Conservation (phyloP, 2,888 invertebrate genomes). For the Papilio demoleus region DNA sequence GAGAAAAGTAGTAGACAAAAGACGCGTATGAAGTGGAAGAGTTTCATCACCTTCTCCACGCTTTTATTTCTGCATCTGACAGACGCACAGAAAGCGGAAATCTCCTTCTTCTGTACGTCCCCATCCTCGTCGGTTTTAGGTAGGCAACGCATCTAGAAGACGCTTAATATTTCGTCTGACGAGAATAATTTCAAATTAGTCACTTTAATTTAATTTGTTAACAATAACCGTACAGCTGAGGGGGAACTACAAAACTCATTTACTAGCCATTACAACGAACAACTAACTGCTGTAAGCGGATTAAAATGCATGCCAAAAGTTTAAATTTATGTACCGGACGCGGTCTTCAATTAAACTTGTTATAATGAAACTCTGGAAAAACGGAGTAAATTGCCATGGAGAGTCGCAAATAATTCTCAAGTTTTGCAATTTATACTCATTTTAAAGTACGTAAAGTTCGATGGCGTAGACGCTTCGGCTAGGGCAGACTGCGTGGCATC, state of each 20-base stretch:
- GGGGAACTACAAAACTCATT: slow-evolving; percentile 63
- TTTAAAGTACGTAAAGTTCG: slow-evolving; percentile 70
- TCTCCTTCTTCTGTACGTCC: too few relatives aligned
- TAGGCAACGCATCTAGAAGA: neutral
- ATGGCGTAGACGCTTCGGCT: slow-evolving; percentile 62
- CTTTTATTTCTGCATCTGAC: too few relatives aligned
- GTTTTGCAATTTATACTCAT: slow-evolving; percentile 78
- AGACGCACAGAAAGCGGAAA: too few relatives aligned
- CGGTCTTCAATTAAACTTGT: slow-evolving; percentile 81
- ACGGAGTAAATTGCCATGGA: slow-evolving; percentile 70
- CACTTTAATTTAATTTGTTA: slow-evolving; percentile 55
- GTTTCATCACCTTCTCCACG: too few relatives aligned
- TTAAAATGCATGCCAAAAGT: slow-evolving; percentile 80
- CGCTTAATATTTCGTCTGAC: neutral
- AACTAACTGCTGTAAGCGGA: slow-evolving; percentile 73
- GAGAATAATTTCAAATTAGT: slow-evolving; percentile 40
- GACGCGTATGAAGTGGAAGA: too few relatives aligned
- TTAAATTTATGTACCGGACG: slow-evolving; percentile 79
- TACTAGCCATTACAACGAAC: slow-evolving; percentile 64
- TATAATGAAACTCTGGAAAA: slow-evolving; percentile 77
- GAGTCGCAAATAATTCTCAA: slow-evolving; percentile 75
- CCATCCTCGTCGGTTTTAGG: too few relatives aligned
- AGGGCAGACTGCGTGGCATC: slow-evolving; percentile 51
- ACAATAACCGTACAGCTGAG: slow-evolving; percentile 49
- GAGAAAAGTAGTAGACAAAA: too few relatives aligned